phyloP scores from a whole-genome alignment of 2,888 invertebrate species.

The Chrysomela aeneicollis region DNA sequence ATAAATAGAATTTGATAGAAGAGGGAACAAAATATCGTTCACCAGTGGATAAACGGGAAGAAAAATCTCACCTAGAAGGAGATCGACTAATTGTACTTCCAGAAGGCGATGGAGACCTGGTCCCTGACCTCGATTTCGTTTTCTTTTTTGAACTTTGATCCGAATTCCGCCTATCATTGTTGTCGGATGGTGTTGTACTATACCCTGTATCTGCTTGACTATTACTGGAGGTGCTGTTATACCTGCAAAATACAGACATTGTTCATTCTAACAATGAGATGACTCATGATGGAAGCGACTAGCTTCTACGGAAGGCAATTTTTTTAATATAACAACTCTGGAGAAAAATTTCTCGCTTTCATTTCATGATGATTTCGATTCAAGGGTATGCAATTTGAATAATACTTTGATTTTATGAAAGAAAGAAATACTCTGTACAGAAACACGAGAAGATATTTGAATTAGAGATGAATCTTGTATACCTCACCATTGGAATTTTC shows the following conservation, averaged over 20 bases:
- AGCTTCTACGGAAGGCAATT: no score
- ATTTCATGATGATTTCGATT: no score
- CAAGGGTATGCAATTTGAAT: no score
- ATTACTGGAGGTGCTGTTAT: conserved; percentile 59
- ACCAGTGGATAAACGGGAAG: not conserved
- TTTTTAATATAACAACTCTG: no score
- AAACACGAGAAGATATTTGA: no score
- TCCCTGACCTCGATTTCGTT: conserved; percentile 62
- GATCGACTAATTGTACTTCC: conserved; percentile 66
- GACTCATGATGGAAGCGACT: conserved; percentile 50
- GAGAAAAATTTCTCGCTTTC: no score
- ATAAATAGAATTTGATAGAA: no score
- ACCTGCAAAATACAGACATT: conserved; percentile 37
- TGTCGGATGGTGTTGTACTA: conserved; percentile 57
- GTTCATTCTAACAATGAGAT: not conserved
- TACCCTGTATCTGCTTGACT: conserved; percentile 60
- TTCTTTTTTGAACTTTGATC: conserved; percentile 53
- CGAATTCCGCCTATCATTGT: conserved; percentile 56
- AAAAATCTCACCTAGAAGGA: conserved; percentile 58
- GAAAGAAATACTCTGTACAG: no score
- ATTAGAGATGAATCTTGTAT: no score
- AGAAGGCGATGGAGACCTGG: conserved; percentile 64
- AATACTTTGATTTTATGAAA: no score
- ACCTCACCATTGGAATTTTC: no score
- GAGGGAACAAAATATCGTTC: no score